These are phyloP conservation scores for Gallinago stenura DNA, from an alignment of 2,797 vertebrate species.

Conservation along the genomic window DNA sequence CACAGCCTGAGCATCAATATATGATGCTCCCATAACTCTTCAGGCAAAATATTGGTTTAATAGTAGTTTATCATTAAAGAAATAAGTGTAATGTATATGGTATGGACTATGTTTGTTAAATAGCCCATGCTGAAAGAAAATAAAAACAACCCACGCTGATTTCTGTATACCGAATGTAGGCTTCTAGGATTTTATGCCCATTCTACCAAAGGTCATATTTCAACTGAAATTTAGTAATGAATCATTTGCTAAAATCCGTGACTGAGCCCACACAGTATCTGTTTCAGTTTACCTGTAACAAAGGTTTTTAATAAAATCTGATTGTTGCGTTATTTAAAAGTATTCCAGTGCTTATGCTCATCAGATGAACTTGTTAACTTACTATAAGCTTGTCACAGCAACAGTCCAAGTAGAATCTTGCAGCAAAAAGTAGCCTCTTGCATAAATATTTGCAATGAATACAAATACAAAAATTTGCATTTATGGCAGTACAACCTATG, in stretches of 20 bases:
- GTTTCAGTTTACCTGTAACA: not conserved
- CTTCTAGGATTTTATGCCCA: not conserved
- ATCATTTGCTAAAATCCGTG: not conserved
- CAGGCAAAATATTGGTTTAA: not conserved
- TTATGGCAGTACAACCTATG: not conserved
- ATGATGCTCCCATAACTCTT: fast-evolving
- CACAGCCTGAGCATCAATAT: not conserved
- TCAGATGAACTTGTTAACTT: not conserved
- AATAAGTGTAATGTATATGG: not conserved
- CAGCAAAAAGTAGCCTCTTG: not conserved
- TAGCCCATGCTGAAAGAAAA: not conserved
- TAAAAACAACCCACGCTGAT: not conserved
- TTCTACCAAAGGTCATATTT: not conserved
- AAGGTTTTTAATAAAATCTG: not conserved
- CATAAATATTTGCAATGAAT: not conserved
- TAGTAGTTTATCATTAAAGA: not conserved
- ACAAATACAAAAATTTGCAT: not conserved
- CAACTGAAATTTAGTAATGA: not conserved
- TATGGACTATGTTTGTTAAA: not conserved
- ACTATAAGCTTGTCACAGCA: not conserved
- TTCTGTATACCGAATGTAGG: not conserved
- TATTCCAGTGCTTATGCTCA: not conserved
- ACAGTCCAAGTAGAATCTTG: not conserved
- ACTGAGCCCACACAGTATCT: not conserved
- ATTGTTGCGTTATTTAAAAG: not conserved